phyloP scores from a whole-genome alignment of 2,797 vertebrate species.

The Smutsia gigantea region DNA sequence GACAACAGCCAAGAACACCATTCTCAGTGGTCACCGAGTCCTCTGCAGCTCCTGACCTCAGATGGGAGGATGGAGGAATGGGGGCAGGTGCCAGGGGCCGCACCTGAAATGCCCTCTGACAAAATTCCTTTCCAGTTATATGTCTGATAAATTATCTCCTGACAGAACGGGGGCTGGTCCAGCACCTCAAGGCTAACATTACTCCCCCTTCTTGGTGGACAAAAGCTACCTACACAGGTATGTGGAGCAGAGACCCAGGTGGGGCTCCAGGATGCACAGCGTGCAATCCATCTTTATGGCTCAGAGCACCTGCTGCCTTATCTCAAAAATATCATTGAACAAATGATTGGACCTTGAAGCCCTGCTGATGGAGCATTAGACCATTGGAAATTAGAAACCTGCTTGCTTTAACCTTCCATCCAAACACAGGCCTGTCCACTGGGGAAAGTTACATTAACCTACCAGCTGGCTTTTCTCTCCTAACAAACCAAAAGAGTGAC shows the following conservation, averaged over 20 bases:
- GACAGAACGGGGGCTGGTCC: rapidly evolving
- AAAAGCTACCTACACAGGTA: not conserved
- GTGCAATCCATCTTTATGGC: rapidly evolving
- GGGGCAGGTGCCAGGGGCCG: not conserved
- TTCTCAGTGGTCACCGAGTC: rapidly evolving
- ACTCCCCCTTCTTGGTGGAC: not conserved
- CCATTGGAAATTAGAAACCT: not conserved
- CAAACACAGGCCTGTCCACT: rapidly evolving
- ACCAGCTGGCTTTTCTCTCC: not conserved
- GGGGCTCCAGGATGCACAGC: rapidly evolving
- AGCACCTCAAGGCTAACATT: rapidly evolving
- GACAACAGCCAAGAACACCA: not conserved
- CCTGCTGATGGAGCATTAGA: rapidly evolving
- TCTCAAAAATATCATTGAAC: rapidly evolving
- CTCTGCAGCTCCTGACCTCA: not conserved
- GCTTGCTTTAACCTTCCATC: not conserved
- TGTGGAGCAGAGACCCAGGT: rapidly evolving
- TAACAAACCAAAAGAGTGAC: not conserved
- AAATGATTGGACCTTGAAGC: rapidly evolving
- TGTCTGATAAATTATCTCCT: rapidly evolving
- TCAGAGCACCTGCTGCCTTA: not conserved
- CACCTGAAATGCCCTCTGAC: rapidly evolving
- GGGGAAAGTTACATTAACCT: not conserved
- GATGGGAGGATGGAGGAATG: rapidly evolving
- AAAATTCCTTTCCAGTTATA: rapidly evolving